A percentile compares a stretch with the other conserved stretches of the same genome.
These are phyloP conservation scores for Hippocampus guttulatus DNA, from an alignment of 2,113 vertebrate species.

Conservation along the genomic window DNA sequence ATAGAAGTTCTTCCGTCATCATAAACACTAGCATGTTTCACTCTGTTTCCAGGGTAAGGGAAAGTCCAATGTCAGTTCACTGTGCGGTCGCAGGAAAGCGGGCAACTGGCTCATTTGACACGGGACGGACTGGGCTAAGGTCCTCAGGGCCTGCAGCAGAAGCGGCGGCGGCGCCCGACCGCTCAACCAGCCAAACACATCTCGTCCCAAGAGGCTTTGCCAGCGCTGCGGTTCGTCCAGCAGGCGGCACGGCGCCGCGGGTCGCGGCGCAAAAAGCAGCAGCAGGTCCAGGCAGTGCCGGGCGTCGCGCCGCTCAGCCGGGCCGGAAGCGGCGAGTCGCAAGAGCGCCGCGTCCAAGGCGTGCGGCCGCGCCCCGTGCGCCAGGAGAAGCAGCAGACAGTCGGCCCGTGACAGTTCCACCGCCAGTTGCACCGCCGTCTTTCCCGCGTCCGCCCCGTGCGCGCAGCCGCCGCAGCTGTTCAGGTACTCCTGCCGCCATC, in stretches of 20 bases:
- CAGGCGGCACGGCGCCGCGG: slow-evolving; percentile 37
- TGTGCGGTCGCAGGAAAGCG: slow-evolving; percentile 80
- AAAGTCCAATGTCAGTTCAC: slow-evolving; percentile 34
- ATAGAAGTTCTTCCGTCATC: background rate
- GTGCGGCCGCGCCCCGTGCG: slow-evolving; percentile 75
- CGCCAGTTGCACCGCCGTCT: slow-evolving; percentile 81
- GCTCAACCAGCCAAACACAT: slow-evolving; percentile 78
- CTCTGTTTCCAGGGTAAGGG: slow-evolving; percentile 8
- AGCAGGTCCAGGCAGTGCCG: slow-evolving; percentile 82
- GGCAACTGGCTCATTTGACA: slow-evolving; percentile 79
- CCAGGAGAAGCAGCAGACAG: slow-evolving; percentile 83
- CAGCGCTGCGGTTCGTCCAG: slow-evolving; percentile 72
- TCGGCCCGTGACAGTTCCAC: slow-evolving; percentile 81
- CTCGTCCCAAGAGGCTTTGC: slow-evolving; percentile 78
- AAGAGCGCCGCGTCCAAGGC: slow-evolving; percentile 79
- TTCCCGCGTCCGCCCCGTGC: slow-evolving; percentile 77
- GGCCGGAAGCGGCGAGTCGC: slow-evolving; percentile 48
- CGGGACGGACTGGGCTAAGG: slow-evolving; percentile 78
- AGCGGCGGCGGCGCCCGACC: slow-evolving; percentile 79
- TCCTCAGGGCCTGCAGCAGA: slow-evolving; percentile 82
- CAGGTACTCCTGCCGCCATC: slow-evolving; percentile 63
- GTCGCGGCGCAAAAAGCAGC: slow-evolving; percentile 77
- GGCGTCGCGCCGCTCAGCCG: slow-evolving; percentile 53
- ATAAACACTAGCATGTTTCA: slow-evolving; percentile 10
- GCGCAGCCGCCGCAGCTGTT: slow-evolving; percentile 77